Conservation (phyloP, 2,113 vertebrate species). For the Neomonachus schauinslandi region DNA sequence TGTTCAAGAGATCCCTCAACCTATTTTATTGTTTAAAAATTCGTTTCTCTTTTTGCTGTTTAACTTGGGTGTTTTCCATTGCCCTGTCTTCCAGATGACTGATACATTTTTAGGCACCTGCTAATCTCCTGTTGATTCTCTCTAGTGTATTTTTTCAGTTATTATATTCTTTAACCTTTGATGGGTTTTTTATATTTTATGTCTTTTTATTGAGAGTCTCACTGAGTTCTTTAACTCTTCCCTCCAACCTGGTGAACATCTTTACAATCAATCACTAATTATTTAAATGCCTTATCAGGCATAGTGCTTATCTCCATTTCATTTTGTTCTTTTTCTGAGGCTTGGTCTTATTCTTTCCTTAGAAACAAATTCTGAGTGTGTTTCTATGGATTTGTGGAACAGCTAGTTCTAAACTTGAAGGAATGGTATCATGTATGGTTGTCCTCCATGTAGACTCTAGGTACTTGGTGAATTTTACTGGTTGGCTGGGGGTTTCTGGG, state of each 20-base stretch:
- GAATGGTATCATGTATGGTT: not conserved
- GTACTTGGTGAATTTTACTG: not conserved
- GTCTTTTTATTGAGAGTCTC: not conserved
- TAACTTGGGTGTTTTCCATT: not conserved
- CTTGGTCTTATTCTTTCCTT: not conserved
- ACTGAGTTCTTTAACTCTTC: not conserved
- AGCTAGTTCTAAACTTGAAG: not conserved
- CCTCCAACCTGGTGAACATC: not conserved
- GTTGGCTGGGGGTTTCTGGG: not conserved
- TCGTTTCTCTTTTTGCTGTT: not conserved
- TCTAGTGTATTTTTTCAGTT: not conserved
- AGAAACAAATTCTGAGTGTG: not conserved
- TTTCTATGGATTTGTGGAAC: not conserved
- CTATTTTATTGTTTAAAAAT: not conserved
- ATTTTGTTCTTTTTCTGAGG: not conserved
- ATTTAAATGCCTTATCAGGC: not conserved
- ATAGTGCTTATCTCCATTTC: not conserved
- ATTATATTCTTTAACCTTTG: not conserved
- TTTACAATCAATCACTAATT: not conserved
- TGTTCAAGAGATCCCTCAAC: not conserved
- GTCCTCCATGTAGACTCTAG: not conserved
- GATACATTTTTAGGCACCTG: not conserved
- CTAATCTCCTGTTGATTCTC: not conserved
- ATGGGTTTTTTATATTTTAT: not conserved
- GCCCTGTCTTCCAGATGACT: not conserved